Percentiles rank a stretch among this genome's conserved stretches.
phyloP scores from a whole-genome alignment of 2,113 vertebrate species.

The Poecilia latipinna region DNA sequence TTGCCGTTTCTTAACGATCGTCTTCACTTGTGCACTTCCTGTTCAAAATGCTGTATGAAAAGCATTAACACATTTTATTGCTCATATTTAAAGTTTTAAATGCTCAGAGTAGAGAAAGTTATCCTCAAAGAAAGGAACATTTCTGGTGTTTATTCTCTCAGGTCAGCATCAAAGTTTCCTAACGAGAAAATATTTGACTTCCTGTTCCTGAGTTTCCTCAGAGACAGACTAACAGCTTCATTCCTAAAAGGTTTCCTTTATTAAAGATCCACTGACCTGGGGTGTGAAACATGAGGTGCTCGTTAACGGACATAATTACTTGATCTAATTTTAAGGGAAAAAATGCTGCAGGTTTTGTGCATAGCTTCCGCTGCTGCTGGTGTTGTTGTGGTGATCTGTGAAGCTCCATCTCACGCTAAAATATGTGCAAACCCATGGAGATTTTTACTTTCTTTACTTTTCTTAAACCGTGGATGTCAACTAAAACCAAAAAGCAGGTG shows the following conservation, averaged over 20 bases:
- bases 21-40: too few species aligned
- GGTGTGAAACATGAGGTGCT: conserved; percentile 1
- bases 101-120: not conserved
- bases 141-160: conserved; percentile 1
- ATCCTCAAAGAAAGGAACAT: not conserved
- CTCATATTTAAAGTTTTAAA: too few species aligned
- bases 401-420: conserved; percentile 35
- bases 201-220: conserved; percentile 1
- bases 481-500: too few species aligned
- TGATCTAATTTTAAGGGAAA: conserved; percentile 36
- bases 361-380: not conserved
- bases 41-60: too few species aligned
- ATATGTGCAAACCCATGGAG: conserved; percentile 24
- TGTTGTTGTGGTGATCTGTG: conserved; percentile 31
- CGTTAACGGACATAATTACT: conserved; percentile 9
- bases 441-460: too few species aligned
- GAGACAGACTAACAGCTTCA: not conserved
- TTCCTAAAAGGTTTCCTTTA: conserved; percentile 1
- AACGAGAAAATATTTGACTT: conserved; percentile 15
- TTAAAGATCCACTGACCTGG: conserved; percentile 1
- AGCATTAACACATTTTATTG: too few species aligned
- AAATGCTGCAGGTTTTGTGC: conserved; percentile 12
- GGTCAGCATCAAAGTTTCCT: conserved; percentile 16
- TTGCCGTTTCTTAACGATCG: too few species aligned
- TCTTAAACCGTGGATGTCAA: too few species aligned